Evolutionary conservation across 2,888 invertebrate genomes (phyloP), one percentile per base, ranked within the genome.

Genomic region (Zaprionus lineosus): DNA sequence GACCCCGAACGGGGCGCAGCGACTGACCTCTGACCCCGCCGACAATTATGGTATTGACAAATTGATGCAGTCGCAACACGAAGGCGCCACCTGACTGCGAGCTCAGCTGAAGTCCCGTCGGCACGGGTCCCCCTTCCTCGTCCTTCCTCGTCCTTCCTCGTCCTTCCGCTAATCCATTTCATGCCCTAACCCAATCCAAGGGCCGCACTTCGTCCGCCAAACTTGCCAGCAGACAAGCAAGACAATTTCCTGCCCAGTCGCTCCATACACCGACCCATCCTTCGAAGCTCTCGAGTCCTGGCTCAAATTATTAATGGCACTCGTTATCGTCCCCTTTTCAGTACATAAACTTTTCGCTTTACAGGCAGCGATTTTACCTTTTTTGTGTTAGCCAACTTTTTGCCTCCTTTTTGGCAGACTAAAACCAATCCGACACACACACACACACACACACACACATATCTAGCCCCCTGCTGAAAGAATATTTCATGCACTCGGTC

Each of bases 251-350:
- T 56, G 72, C 55, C 40, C 55, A 48, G 18, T 40, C 46, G 33
- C 14, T 12, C 19, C 21, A 1, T n/a, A 8, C 33, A 28, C 56
- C 28, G 11, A 28, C 7, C 14, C 9, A 21, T 21, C 2, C 7
- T 29, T 12, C 7, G 26, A 24, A 14, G 39, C 29, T 16, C 16
- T 31, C 15, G 58, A 60, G 59, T 59, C 57, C 62, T 51, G 55
- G 43, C 82, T 82, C 84, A 82, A 79, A 87, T 88, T 89, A 89
- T 89, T 87, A 89, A 89, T 88, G 87, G 72, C 74, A 69, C 88
- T 89, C 87, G 89, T 89, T 89, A 89, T 89, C 89, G 55, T 87
- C 84, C 84, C 84, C 82, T 82, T 88, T 87, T 87, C 89, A 87
- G 84, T 89, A 87, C 89, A 89, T 89, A 89, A 89, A 89, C 81